Base-by-base conservation (phyloP, 1,140 invertebrate genomes). In the Nylanderia fulva region DNA sequence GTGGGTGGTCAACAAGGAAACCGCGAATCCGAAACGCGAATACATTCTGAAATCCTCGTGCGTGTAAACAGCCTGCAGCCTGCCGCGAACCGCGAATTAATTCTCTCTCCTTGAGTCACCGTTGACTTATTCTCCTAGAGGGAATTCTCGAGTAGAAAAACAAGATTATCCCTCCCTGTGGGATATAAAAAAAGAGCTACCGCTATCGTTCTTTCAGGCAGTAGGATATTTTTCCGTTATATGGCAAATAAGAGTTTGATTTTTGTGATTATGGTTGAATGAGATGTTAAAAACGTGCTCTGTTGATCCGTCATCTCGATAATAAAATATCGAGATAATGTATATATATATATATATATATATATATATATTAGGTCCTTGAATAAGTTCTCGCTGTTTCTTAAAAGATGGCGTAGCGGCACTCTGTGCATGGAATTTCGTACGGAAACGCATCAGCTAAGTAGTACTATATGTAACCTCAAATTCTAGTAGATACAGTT, bases 61-160 rank as follows among this genome's bases (percentile, higher is more conserved):
- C 84, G 76, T 88, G 90, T 91, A 91, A 92, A 91, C 87, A 91
- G 88, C 84, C 84, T 76, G 48, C 27, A 88, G 74, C 83, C 60
- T 61, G 66, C 66, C 85, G 45, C 60, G 45, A 58, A 48, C 52
- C 77, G 64, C 66, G 88, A 90, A 90, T 91, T 91, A 80, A 89
- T 76, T 85, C 79, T 68, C 48, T 75, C 60, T 84, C 54, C 33
- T 9, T 61, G 52, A 74, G 29, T 56, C 80, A 68, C 24, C 75
- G 80, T 61, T 87, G 86, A 88, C 83, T 86, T 88, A 79, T 87
- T 87, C 64, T 79, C 60, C 69, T 63, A 56, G 45, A n/a, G 84
- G 60, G 77, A 72, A 71, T 75, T 69, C 60, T 61, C 77, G 64
- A 68, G 86, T 69, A 76, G 60, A 77, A 84, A 88, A 74, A 54